These are phyloP conservation scores for Corythoichthys intestinalis DNA, from an alignment of 2,113 vertebrate species.

Conservation along the genomic window DNA sequence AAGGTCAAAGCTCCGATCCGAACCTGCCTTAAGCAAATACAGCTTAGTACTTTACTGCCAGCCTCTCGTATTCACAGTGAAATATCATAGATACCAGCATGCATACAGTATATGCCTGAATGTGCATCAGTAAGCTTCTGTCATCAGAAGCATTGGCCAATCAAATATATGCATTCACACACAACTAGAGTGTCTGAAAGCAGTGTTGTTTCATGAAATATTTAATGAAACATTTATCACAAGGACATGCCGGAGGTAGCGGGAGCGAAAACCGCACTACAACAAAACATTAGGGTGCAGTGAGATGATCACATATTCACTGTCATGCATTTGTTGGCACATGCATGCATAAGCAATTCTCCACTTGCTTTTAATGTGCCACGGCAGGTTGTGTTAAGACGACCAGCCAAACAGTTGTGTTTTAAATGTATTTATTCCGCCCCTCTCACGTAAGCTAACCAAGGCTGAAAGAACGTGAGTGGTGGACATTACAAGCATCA, in stretches of 20 bases:
- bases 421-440: not conserved
- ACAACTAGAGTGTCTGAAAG: slow-evolving; percentile 2
- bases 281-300: slow-evolving; percentile 7
- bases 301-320: slow-evolving; percentile 29
- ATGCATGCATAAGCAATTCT: slow-evolving; percentile 41
- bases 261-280: slow-evolving; percentile 15
- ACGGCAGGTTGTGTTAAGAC: slow-evolving; percentile 17
- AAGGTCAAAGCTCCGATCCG: no score
- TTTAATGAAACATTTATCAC: slow-evolving; percentile 6
- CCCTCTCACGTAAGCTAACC: not conserved
- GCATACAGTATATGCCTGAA: slow-evolving; percentile 20
- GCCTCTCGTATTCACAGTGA: slow-evolving; percentile 23
- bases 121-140: slow-evolving; percentile 5
- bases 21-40: no score
- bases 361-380: slow-evolving; percentile 25
- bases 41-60: not conserved
- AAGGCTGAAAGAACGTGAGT: slow-evolving; percentile 7
- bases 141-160: slow-evolving; percentile 6
- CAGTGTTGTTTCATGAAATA: slow-evolving; percentile 15
- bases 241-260: not conserved
- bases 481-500: slow-evolving; percentile 19
- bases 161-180: slow-evolving; percentile 16
- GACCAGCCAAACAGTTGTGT: not conserved
- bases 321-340: slow-evolving; percentile 25
- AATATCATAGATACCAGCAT: slow-evolving; percentile 22